These are phyloP conservation scores for Erythrocebus patas DNA, from an alignment of 2,113 vertebrate genomes.

Conservation along the genomic window DNA sequence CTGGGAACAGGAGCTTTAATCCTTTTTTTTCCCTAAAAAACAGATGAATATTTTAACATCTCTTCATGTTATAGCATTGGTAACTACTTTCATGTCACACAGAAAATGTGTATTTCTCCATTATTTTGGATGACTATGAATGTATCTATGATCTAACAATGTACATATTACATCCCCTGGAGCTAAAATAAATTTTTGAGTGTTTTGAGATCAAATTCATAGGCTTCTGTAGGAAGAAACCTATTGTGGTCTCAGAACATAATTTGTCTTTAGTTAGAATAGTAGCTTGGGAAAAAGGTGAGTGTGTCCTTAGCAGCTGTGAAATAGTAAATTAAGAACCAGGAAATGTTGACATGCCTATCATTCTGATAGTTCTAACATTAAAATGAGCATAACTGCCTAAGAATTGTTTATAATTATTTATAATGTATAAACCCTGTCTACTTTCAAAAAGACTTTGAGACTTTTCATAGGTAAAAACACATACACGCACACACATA, in stretches of 20 bases:
- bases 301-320: not conserved
- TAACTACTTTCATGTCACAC: not conserved
- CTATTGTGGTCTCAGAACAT: not conserved
- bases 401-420: constrained; percentile 27
- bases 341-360: constrained; percentile 2
- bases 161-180: not conserved
- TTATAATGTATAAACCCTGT: not conserved
- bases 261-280: not conserved
- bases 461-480: not conserved
- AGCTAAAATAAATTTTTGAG: constrained; percentile 30
- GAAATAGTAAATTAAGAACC: constrained; percentile 5
- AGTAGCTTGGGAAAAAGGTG: not conserved
- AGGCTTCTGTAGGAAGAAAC: not conserved
- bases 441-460: constrained; percentile 11
- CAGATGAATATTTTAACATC: constrained; percentile 49
- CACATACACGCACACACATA: not conserved
- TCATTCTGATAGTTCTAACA: not conserved
- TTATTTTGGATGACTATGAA: constrained; percentile 15
- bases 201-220: constrained; percentile 6
- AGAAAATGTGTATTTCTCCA: not conserved
- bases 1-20: constrained; percentile 39
- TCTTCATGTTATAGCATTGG: constrained; percentile 43
- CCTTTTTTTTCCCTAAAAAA: not conserved
- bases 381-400: not conserved
- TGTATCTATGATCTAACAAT: constrained; percentile 24